A percentile compares a stretch with the other conserved stretches of the same genome.
Evolutionary conservation across 2,797 vertebrate species (phyloP).

Genomic region (Pelochelys cantorii): DNA sequence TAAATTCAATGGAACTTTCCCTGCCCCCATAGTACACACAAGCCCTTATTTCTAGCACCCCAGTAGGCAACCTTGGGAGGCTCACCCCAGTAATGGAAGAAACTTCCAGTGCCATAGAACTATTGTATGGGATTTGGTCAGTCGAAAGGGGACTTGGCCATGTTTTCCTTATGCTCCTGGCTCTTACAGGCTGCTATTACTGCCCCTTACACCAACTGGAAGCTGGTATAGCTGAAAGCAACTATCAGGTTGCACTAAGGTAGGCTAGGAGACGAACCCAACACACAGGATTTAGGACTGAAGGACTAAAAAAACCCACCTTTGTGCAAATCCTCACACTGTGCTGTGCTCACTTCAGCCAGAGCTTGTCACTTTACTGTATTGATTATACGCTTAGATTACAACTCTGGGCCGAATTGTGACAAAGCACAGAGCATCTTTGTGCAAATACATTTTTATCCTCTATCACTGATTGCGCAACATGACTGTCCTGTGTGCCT

Average conservation of each 20-base stretch:
- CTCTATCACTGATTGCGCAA: not conserved
- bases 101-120: not conserved
- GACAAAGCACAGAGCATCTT: not conserved
- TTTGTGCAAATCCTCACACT: not conserved
- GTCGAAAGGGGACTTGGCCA: not conserved
- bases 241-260: not conserved
- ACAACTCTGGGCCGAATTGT: not conserved
- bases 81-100: not conserved
- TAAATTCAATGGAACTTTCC: too few relatives aligned
- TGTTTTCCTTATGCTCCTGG: not conserved
- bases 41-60: too few relatives aligned
- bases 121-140: not conserved
- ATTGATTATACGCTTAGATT: not conserved
- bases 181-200: not conserved
- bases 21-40: too few relatives aligned
- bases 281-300: not conserved
- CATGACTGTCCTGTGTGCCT: rapidly evolving
- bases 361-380: not conserved
- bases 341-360: not conserved
- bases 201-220: not conserved
- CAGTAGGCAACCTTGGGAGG: not conserved
- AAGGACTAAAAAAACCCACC: not conserved
- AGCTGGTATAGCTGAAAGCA: not conserved
- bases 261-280: not conserved
- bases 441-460: not conserved